Base-by-base conservation (phyloP, 2,113 vertebrate genomes). In the Cinclus mexicanus region DNA sequence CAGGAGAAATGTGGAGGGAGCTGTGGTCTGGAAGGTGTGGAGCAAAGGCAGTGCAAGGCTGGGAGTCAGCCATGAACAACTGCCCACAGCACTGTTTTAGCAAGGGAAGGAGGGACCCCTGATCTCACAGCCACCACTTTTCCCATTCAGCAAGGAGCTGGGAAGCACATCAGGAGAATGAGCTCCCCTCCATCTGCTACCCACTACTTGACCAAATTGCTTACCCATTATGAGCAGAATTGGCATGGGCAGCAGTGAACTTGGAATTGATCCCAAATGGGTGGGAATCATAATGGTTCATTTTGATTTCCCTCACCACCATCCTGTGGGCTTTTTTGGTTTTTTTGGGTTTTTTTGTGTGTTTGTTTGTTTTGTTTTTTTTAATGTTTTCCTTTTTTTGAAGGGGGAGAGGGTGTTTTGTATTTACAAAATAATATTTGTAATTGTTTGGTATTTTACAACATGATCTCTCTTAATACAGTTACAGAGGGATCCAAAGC, bases 61-160 rank as follows among this genome's bases (percentile, higher is more conserved):
- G 44, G 21, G 22, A 26, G 19, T 60, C 6, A 14, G 19, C 46
- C 1, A 0, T 7, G 31, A 37, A 37, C 6, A 0, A 22, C 8
- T 41, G 24, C 17, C 22, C 13, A 5, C 18, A 59, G 46, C 8
- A 14, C 18, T 25, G 39, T 41, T 53, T 46, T 42, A 16, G 22
- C 16, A 44, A 42, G 44, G 41, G 47, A 35, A 3, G 52, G 50
- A 28, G 7, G 39, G 50, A 75, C 11, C 35, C 61, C 46, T 49
- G 35, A 46, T 15, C n/a, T 13, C 14, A 6, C 47, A 8, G 7
- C 24, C 67, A 31, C 10, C 71, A 4, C 7, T 67, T 29, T 19
- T 33, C 16, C 29, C 23, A 50, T 78, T 35, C 52, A 67, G 39
- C n/a, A 70, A 46, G 47, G 26, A 75, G 16, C 52, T 69, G 49